Evolutionary conservation across 1,140 invertebrate genomes (phyloP).

Genomic region (Thaumetopoea pityocampa): DNA sequence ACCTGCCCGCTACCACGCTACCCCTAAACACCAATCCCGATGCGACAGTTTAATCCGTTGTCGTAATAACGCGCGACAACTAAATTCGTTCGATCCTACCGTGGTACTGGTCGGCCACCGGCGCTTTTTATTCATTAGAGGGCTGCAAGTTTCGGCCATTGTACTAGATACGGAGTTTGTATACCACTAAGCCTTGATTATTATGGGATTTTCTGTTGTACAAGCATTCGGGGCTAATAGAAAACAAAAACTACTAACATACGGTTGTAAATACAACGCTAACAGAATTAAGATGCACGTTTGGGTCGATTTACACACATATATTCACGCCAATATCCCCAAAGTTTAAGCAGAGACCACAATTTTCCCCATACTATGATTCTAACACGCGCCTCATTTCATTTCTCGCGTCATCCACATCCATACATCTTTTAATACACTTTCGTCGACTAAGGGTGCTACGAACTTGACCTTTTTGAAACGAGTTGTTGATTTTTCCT

Average conservation of each 20-base stretch:
- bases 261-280: conserved; percentile 24
- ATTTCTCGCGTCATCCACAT: too few relatives aligned
- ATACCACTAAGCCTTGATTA: conserved; percentile 52
- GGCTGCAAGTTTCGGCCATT: conserved; percentile 58
- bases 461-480: too few relatives aligned
- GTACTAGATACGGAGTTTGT: conserved; percentile 50
- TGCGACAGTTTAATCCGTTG: conserved; percentile 30
- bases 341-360: too few relatives aligned
- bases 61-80: conserved; percentile 7
- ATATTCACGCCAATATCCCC: too few relatives aligned
- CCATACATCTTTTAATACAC: too few relatives aligned
- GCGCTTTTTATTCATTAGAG: conserved; percentile 66
- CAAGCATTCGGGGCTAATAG: conserved; percentile 29
- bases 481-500: too few relatives aligned
- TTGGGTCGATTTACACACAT: too few relatives aligned
- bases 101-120: conserved; percentile 42
- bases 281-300: conserved; percentile 36
- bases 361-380: too few relatives aligned
- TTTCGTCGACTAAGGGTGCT: too few relatives aligned
- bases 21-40: conserved; percentile 30
- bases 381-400: too few relatives aligned
- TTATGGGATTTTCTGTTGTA: conserved; percentile 48
- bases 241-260: conserved; percentile 37
- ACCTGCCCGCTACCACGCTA: conserved; percentile 61
- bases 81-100: conserved; percentile 12